These are phyloP conservation scores for Chiridota heheva DNA, from an alignment of 35 echinoderm and acorn worm genomes.

Conservation along the genomic window DNA sequence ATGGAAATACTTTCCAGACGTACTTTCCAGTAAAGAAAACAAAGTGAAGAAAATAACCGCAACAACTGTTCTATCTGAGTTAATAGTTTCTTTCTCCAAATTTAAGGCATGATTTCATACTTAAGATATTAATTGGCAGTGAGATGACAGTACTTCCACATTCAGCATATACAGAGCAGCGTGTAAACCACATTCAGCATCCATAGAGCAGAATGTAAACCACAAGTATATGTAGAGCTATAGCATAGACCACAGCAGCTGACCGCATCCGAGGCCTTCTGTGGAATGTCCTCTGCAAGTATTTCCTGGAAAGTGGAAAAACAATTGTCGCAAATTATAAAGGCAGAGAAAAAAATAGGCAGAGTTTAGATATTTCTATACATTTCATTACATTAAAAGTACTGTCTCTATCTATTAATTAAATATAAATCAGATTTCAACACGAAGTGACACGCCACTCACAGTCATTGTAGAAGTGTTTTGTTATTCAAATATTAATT, in stretches of 20 bases:
- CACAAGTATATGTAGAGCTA: constrained; percentile 9
- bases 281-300: constrained; percentile 24
- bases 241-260: constrained; percentile 19
- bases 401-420: background rate
- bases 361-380: background rate
- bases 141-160: too few species aligned
- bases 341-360: background rate
- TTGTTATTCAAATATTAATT: too few species aligned
- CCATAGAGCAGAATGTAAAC: constrained; percentile 23
- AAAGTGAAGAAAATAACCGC: too few species aligned
- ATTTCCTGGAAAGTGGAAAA: constrained; percentile 16
- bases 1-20: too few species aligned
- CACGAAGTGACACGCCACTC: too few species aligned
- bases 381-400: background rate
- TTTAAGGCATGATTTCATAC: too few species aligned
- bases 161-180: too few species aligned
- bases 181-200: background rate
- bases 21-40: too few species aligned
- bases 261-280: constrained; percentile 10
- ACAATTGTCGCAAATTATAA: background rate
- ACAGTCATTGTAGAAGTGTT: too few species aligned
- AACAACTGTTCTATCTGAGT: too few species aligned
- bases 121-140: too few species aligned
- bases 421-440: background rate
- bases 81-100: too few species aligned